A percentile compares a stretch with the other conserved stretches of the same genome.
Evolutionary conservation across 2,888 invertebrate genomes (phyloP).

Genomic region (Oscheius myriophilus): DNA sequence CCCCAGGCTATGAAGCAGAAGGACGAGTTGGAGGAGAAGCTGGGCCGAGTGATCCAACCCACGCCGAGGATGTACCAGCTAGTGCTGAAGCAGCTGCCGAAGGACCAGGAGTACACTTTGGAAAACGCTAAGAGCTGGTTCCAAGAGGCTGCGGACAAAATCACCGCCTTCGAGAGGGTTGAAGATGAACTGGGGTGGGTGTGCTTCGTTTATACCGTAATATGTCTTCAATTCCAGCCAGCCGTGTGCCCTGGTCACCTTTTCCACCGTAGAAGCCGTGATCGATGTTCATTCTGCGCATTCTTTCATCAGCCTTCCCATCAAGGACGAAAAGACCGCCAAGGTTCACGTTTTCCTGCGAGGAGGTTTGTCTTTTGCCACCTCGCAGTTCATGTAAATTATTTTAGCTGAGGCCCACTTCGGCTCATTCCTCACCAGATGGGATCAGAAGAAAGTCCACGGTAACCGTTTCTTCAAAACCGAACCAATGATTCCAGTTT

Average conservation of each 20-base stretch:
- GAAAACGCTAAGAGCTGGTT: slow-evolving; percentile 46
- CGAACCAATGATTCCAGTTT: neutral
- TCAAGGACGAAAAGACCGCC: slow-evolving; percentile 20
- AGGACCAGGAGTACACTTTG: slow-evolving; percentile 31
- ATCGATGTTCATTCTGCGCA: slow-evolving; percentile 43
- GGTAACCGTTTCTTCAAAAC: too few relatives aligned
- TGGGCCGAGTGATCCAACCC: slow-evolving; percentile 46
- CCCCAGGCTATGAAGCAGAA: slow-evolving; percentile 42
- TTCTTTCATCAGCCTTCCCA: slow-evolving; percentile 32
- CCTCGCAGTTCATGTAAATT: too few relatives aligned
- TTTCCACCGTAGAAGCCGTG: slow-evolving; percentile 45
- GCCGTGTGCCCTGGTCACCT: slow-evolving; percentile 43
- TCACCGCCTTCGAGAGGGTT: slow-evolving; percentile 34
- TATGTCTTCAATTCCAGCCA: slow-evolving; percentile 28
- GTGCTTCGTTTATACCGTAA: neutral
- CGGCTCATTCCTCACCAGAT: slow-evolving; percentile 40
- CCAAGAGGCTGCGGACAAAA: slow-evolving; percentile 32
- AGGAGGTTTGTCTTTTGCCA: slow-evolving; percentile 39
- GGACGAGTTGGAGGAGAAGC: slow-evolving; percentile 46
- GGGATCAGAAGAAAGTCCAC: slow-evolving; percentile 33
- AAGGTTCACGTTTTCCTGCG: slow-evolving; percentile 45
- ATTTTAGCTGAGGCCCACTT: slow-evolving; percentile 50
- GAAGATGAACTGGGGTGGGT: slow-evolving; percentile 39
- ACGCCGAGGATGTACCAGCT: slow-evolving; percentile 43
- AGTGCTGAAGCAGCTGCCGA: slow-evolving; percentile 41